These are phyloP conservation scores for Ecdyonurus torrentis DNA, from an alignment of 2,888 invertebrate genomes.

Conservation along the genomic window DNA sequence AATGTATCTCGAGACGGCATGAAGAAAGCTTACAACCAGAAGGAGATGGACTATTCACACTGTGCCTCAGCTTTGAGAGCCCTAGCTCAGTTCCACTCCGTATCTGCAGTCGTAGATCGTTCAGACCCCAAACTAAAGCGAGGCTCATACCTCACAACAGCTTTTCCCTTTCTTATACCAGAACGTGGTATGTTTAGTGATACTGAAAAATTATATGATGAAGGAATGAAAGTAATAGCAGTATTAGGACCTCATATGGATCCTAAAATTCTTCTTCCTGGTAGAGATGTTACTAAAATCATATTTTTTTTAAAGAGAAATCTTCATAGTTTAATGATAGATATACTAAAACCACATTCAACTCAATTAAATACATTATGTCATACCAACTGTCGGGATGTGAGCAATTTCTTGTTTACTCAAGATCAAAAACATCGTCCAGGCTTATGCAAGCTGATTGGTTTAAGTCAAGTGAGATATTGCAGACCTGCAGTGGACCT, in stretches of 20 bases:
- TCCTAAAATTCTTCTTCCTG: background rate
- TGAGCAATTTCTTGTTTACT: background rate
- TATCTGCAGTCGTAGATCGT: background rate
- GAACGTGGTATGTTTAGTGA: background rate
- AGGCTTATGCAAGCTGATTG: background rate
- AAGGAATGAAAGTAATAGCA: background rate
- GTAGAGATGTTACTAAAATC: background rate
- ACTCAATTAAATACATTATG: background rate
- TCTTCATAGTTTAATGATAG: background rate
- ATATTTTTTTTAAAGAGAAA: background rate
- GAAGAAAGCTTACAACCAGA: background rate
- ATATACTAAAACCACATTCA: background rate
- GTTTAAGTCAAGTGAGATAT: background rate
- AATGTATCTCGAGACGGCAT: background rate
- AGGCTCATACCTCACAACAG: background rate
- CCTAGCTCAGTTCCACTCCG: background rate
- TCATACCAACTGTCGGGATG: background rate
- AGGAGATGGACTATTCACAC: background rate
- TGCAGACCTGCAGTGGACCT: background rate
- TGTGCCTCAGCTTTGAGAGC: background rate
- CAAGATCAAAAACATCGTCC: background rate
- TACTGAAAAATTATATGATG: background rate
- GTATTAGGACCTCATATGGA: background rate
- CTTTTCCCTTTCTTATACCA: background rate
- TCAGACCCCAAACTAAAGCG: slow-evolving; percentile 1